These are phyloP conservation scores for Pycnonotus jocosus DNA, from an alignment of 2,113 vertebrate species.

Conservation along the genomic window DNA sequence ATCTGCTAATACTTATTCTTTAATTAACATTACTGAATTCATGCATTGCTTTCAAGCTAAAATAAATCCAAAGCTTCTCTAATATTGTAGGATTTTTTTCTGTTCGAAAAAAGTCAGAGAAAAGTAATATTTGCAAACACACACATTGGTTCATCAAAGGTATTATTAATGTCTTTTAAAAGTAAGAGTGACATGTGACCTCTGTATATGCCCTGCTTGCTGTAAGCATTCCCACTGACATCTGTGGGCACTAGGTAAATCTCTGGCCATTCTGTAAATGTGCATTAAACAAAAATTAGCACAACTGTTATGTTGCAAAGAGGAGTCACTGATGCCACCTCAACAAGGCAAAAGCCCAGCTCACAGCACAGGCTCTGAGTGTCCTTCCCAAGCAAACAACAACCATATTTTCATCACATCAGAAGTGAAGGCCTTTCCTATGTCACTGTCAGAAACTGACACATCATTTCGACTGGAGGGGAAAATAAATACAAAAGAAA, in stretches of 20 bases:
- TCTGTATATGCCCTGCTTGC: neutral
- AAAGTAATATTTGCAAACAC: neutral
- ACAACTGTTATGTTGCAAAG: neutral
- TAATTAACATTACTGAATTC: constrained; percentile 33
- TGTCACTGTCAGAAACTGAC: neutral
- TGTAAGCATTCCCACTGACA: neutral
- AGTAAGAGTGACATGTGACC: neutral
- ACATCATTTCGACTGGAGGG: neutral
- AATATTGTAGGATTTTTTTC: neutral
- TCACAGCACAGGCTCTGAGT: neutral
- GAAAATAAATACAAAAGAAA: neutral
- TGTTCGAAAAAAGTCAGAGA: neutral
- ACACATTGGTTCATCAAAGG: neutral
- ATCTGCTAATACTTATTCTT: neutral
- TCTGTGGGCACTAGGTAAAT: neutral
- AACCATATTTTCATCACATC: neutral
- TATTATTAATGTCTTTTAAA: neutral
- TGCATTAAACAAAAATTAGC: neutral
- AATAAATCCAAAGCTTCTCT: neutral
- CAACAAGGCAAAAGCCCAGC: neutral
- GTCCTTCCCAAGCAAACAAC: neutral
- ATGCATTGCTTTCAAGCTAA: neutral
- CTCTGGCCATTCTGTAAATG: neutral
- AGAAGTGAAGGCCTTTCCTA: neutral
- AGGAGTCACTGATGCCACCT: neutral